Evolutionary conservation across 2,113 vertebrate genomes (phyloP).

Genomic region (Hippopotamus amphibius): DNA sequence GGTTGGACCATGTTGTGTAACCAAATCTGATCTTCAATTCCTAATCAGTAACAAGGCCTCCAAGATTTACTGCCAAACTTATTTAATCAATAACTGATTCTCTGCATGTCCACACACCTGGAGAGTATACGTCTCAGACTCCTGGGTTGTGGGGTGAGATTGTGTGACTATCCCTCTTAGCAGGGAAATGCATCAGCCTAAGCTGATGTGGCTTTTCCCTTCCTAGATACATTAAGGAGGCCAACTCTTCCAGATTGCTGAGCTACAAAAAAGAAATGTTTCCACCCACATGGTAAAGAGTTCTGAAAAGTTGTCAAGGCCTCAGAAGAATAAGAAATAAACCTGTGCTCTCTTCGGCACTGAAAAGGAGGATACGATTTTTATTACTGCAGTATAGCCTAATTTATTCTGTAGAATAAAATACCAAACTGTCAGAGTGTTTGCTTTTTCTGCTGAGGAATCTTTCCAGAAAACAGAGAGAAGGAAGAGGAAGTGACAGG

Average conservation of each 20-base stretch:
- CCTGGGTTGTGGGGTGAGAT: no score
- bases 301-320: neutral
- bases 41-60: neutral
- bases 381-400: neutral
- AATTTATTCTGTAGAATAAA: neutral
- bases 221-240: neutral
- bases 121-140: no score
- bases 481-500: no score
- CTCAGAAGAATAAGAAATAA: neutral
- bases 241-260: neutral
- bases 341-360: no score
- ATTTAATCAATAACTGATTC: neutral
- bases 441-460: neutral
- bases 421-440: neutral
- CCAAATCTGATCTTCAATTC: neutral
- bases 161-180: no score
- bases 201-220: neutral
- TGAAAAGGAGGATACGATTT: no score
- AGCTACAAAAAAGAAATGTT: neutral
- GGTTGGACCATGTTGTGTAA: fast-evolving
- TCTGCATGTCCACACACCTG: no score
- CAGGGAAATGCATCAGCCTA: no score
- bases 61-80: neutral
- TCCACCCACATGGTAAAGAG: no score
- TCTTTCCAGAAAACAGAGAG: no score